phyloP scores from a whole-genome alignment of 35 echinoderm and acorn worm species.

The Diadema setosum region DNA sequence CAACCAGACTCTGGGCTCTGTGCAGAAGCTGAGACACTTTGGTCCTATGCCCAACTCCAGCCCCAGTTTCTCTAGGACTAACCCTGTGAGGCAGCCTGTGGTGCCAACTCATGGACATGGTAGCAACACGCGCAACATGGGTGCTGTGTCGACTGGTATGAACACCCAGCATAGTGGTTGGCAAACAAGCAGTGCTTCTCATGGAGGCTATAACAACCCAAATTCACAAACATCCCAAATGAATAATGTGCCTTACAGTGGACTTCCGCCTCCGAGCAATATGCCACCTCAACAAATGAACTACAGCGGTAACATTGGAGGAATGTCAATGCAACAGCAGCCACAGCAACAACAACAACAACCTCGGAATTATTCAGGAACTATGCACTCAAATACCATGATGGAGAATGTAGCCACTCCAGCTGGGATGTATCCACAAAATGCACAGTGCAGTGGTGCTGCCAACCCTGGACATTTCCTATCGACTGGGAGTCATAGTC shows the following conservation, averaged over 20 bases:
- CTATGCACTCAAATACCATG: not conserved
- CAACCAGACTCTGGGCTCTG: not conserved
- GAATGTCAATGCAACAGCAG: not conserved
- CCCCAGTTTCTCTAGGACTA: not conserved
- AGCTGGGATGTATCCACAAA: not conserved
- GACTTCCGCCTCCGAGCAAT: slow-evolving; percentile 4
- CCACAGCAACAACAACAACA: not conserved
- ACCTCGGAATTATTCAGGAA: not conserved
- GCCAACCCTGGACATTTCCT: not conserved
- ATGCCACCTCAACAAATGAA: not conserved
- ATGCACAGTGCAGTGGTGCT: not conserved
- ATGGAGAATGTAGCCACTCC: not conserved
- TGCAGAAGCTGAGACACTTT: slow-evolving; percentile 50
- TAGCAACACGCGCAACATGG: not conserved
- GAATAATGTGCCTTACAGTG: slow-evolving; percentile 7
- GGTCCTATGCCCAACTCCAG: slow-evolving; percentile 53
- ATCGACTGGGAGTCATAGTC: not conserved
- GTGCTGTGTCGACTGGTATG: not conserved
- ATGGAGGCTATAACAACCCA: not conserved
- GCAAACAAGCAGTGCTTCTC: not conserved
- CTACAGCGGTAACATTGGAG: not conserved
- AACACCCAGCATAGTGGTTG: not conserved
- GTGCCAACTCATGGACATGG: not conserved
- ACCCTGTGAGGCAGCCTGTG: no score
- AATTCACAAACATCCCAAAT: not conserved